Base-by-base conservation (phyloP, 2,113 vertebrate genomes). In the Melospiza melodia region DNA sequence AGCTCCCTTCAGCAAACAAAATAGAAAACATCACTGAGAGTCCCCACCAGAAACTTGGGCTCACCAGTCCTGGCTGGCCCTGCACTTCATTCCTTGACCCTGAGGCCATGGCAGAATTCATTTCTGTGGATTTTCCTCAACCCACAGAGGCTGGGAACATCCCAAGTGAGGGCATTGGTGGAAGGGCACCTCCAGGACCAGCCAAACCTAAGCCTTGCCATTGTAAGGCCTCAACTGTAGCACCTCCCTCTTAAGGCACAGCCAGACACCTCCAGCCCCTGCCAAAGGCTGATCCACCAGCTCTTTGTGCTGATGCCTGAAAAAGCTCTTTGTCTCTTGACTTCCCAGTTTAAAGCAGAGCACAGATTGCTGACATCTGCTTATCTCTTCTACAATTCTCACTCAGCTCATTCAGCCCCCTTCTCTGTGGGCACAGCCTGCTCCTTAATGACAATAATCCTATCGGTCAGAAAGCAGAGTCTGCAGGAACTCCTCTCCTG, bases 1-100 rank as follows among this genome's bases (percentile, higher is more conserved):
- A 95, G 82, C 54, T 98, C 97, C 97, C 99, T 99, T 77, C 74
- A 76, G 43, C 20, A 73, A 59, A 37, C 4, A 48, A 94, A 66
- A 69, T 0, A 88, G 69, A 83, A 80, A 93, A 71, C 19, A 48
- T 8, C 13, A 1, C 33, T 3, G 10, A 44, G 51, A 57, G 63
- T 51, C 86, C 63, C 28, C 13, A 7, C 25, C 43, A 83, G 27
- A 63, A 71, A 79, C 9, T 33, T 31, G 46, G 28, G 21, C 62
- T 82, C 3, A 0, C 39, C 33, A 52, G 15, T 19, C 69, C 48
- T 63, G 61, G 31, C 57, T 72, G 52, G 57, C 33, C 25, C 51
- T 20, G 18, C 16, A 23, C 39, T 48, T 51, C 7, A 8, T 5
- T 43, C 59, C 11, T 20, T 37, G 54, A 65, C 35, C 31, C 59